Percentiles rank a stretch among this genome's conserved stretches.
Conservation (phyloP, 2,797 vertebrate species). For the Rachycentron canadum region DNA sequence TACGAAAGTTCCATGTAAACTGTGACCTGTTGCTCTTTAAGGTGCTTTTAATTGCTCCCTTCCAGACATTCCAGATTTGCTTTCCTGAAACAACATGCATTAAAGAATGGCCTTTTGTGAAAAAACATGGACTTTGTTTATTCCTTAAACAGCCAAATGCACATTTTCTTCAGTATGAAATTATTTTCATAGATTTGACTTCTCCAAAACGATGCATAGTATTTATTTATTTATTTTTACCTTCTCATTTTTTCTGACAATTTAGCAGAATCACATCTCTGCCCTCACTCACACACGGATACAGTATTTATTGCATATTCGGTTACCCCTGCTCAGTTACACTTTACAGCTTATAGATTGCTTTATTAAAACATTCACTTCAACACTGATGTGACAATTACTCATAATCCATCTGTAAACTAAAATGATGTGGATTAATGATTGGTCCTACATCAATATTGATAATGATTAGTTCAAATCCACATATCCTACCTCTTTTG, state of each 20-base stretch:
- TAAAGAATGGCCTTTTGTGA: constrained; percentile 52
- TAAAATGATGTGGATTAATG: not conserved
- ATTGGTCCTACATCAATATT: not conserved
- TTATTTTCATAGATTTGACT: not conserved
- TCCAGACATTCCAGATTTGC: constrained; percentile 70
- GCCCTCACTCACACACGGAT: not conserved
- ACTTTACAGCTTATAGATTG: no score
- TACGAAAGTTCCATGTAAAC: not conserved
- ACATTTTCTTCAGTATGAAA: not conserved
- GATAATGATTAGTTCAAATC: not conserved
- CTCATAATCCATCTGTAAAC: not conserved
- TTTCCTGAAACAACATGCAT: constrained; percentile 49
- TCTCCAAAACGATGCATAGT: not conserved
- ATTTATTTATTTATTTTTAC: not conserved
- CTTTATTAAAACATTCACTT: not conserved
- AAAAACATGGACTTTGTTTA: constrained; percentile 5
- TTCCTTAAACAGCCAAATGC: not conserved
- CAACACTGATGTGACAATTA: not conserved
- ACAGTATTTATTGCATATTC: not conserved
- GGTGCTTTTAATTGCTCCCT: constrained; percentile 36
- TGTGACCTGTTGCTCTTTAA: constrained; percentile 12
- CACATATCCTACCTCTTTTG: not conserved
- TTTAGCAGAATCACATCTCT: not conserved
- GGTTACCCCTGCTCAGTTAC: not conserved
- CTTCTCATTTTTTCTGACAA: not conserved